phyloP scores from a whole-genome alignment of 2,888 invertebrate species.

The Bunonema sp. region DNA sequence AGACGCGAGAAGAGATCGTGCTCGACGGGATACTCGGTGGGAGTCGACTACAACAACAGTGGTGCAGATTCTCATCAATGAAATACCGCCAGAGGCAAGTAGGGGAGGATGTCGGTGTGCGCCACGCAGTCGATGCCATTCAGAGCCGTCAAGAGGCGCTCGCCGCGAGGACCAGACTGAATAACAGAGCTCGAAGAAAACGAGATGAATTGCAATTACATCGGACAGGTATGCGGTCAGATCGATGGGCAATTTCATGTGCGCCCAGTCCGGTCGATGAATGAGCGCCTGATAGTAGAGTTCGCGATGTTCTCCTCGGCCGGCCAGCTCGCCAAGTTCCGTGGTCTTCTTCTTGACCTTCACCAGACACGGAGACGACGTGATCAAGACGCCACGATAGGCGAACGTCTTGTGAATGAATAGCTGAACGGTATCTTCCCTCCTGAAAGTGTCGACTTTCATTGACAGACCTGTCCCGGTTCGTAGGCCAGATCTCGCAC shows the following conservation, averaged over 20 bases:
- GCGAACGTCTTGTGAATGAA: slow-evolving; percentile 91
- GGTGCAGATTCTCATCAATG: not conserved
- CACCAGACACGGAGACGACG: too few relatives aligned
- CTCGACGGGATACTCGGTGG: slow-evolving; percentile 69
- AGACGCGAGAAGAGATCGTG: slow-evolving; percentile 66
- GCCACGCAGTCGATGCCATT: slow-evolving; percentile 84
- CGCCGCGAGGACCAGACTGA: not conserved
- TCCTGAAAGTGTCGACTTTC: too few relatives aligned
- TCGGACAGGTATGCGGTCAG: slow-evolving; percentile 33
- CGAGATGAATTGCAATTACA: not conserved
- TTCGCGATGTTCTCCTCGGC: too few relatives aligned
- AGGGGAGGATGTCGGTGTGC: slow-evolving; percentile 90
- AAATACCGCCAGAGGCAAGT: slow-evolving; percentile 46
- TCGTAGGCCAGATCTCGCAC: slow-evolving; percentile 8
- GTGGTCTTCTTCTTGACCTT: too few relatives aligned
- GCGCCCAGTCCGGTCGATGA: slow-evolving; percentile 86
- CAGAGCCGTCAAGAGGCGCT: slow-evolving; percentile 12
- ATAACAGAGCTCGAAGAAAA: not conserved
- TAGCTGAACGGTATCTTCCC: slow-evolving; percentile 49
- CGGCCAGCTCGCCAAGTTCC: too few relatives aligned
- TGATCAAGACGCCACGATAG: slow-evolving; percentile 88
- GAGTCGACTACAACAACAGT: slow-evolving; percentile 50
- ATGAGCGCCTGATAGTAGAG: slow-evolving; percentile 91
- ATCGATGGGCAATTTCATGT: slow-evolving; percentile 68
- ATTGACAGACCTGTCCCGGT: slow-evolving; percentile 22